phyloP scores from a whole-genome alignment of 2,113 vertebrate species.

The Syrrhaptes paradoxus region DNA sequence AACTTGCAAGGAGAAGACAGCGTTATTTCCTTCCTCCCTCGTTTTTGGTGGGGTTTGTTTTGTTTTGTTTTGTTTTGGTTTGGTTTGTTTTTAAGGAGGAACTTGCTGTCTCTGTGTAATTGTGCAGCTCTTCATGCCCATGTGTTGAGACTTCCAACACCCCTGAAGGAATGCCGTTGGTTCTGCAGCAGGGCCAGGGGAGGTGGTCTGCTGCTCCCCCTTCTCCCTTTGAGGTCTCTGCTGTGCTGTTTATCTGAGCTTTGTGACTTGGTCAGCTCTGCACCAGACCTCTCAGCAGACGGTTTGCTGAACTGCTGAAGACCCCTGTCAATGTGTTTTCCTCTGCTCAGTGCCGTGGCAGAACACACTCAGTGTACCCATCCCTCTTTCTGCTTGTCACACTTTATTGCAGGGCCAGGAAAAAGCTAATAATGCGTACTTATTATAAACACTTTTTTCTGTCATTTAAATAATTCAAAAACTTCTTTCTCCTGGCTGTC shows the following conservation, averaged over 20 bases:
- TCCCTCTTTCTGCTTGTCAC: neutral
- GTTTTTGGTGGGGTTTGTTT: too few species aligned
- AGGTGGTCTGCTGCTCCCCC: neutral
- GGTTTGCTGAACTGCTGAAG: neutral
- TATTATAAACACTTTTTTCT: neutral
- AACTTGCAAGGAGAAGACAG: fast-evolving
- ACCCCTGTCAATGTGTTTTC: fast-evolving
- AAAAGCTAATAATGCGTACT: neutral
- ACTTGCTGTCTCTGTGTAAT: fast-evolving
- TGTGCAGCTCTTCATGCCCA: neutral
- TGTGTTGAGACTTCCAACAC: neutral
- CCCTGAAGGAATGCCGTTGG: neutral
- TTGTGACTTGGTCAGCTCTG: fast-evolving
- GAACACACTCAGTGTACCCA: fast-evolving
- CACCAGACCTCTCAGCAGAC: fast-evolving
- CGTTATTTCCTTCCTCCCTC: neutral
- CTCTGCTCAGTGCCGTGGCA: fast-evolving
- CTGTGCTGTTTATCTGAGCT: fast-evolving
- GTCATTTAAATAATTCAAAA: neutral
- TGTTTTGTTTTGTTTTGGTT: too few species aligned
- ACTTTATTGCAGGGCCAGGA: neutral
- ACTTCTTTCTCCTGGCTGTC: neutral
- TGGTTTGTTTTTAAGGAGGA: neutral
- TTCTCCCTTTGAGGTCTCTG: neutral
- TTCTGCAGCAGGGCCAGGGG: neutral